Base-by-base conservation (phyloP, 1,140 invertebrate genomes). In the Musca domestica region DNA sequence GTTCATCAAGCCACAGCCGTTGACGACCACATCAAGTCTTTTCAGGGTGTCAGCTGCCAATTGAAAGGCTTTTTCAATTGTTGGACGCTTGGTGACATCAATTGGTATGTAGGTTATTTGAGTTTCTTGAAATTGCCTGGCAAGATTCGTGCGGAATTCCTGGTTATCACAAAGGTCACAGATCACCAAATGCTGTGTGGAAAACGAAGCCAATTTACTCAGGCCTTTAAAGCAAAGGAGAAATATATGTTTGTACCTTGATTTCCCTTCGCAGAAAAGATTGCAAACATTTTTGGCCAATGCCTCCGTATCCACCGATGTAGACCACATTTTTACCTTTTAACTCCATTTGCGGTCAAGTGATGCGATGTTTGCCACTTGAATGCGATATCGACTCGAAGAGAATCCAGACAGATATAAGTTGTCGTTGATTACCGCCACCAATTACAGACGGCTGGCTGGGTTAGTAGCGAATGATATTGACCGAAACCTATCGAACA, bases 1-100 rank as follows among this genome's bases (percentile, higher is more conserved):
- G 69, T 87, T 80, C 10, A 86, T 76, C 20, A 88, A 84, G 34
- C 86, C 85, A 47, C 88, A 87, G 64, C 87, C 86, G 64, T 90
- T 88, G 0, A 88, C 81, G 1, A 90, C 74, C 48, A 90, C 85
- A 70, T 90, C 87, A 23, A 89, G 80, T n/a, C 74, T 74, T 22
- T 82, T 78, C 3, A 82, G 77, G 25, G 71, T 74, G 68, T 77
- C 75, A 41, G 74, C 67, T 41, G 80, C 75, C 64, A 74, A 74
- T 70, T 80, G 72, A 27, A 74, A 81, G 46, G 77, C 73, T 47
- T 71, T 75, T 63, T 81, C 76, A 14, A 82, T 71, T 41, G 76
- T 77, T 61, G 80, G 74, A 19, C 73, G 73, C 25, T 81, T 78
- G 3, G 78, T 72, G 47, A 82, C 76, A 64, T 82, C 81, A 69